Evolutionary conservation across 2,797 vertebrate genomes (phyloP).

Genomic region (Hirundo rustica): DNA sequence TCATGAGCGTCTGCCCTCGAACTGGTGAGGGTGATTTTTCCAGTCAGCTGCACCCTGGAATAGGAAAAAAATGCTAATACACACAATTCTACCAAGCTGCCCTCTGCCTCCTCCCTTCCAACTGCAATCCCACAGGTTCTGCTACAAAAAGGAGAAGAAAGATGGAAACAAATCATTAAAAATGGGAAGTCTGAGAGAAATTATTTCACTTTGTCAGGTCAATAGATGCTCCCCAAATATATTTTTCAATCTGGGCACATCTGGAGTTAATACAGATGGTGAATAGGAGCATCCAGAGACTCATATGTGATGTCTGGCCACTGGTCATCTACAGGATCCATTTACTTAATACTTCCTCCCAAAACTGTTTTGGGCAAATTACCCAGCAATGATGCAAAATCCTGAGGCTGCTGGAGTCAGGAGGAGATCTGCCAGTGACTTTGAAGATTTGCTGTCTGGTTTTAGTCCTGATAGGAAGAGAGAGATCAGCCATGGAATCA

Average conservation of each 20-base stretch:
- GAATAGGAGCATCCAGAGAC: background rate
- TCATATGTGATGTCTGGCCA: background rate
- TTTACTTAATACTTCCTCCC: background rate
- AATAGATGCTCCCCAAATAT: background rate
- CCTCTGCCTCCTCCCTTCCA: accelerated
- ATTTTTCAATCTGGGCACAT: background rate
- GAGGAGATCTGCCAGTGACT: background rate
- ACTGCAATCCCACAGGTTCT: background rate
- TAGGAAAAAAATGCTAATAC: background rate
- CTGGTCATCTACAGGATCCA: background rate
- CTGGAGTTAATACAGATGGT: background rate
- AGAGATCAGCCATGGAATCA: background rate
- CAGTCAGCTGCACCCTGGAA: background rate
- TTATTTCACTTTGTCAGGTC: background rate
- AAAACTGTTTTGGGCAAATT: background rate
- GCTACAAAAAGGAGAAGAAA: background rate
- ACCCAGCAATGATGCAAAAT: background rate
- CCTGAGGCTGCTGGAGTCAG: background rate
- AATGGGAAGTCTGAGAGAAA: background rate
- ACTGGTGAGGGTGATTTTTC: background rate
- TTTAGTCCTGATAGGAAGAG: background rate
- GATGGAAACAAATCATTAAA: background rate
- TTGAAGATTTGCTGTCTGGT: background rate
- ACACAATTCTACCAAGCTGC: background rate
- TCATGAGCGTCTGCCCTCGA: background rate